phyloP scores from a whole-genome alignment of 2,888 invertebrate species.

The Lycia hirtaria region DNA sequence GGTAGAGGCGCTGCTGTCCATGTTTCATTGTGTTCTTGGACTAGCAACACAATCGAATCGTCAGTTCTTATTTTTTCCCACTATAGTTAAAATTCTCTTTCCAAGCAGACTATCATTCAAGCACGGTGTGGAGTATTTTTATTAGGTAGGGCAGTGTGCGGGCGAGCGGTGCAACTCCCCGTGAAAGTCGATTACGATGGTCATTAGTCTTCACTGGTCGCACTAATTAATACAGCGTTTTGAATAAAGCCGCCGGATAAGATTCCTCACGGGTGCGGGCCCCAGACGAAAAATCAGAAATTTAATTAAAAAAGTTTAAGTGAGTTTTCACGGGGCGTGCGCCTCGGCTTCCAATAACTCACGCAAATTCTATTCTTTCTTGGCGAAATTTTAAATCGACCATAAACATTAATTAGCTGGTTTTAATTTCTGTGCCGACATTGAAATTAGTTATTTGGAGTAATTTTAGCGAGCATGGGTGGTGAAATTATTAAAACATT shows the following conservation, averaged over 20 bases:
- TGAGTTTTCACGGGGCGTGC: constrained; percentile 82
- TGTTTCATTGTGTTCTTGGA: too few species aligned
- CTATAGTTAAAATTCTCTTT: too few species aligned
- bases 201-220: constrained; percentile 71
- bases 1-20: too few species aligned
- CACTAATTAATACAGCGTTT: constrained; percentile 82
- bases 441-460: constrained; percentile 11
- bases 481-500: not conserved
- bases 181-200: constrained; percentile 71
- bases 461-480: constrained; percentile 39
- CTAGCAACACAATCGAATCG: too few species aligned
- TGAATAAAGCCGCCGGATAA: constrained; percentile 74
- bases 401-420: constrained; percentile 41
- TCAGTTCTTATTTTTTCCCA: too few species aligned
- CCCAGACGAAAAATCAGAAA: constrained; percentile 76
- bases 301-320: constrained; percentile 85
- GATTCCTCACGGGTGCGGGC: constrained; percentile 62
- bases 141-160: constrained; percentile 48
- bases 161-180: constrained; percentile 52
- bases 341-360: constrained; percentile 74
- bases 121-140: constrained; percentile 35
- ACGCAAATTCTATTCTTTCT: constrained; percentile 71
- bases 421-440: constrained; percentile 13
- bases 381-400: constrained; percentile 57
- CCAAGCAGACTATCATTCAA: too few species aligned